Evolutionary conservation across 1,140 invertebrate species (phyloP).

Genomic region (Drosophila serrata): DNA sequence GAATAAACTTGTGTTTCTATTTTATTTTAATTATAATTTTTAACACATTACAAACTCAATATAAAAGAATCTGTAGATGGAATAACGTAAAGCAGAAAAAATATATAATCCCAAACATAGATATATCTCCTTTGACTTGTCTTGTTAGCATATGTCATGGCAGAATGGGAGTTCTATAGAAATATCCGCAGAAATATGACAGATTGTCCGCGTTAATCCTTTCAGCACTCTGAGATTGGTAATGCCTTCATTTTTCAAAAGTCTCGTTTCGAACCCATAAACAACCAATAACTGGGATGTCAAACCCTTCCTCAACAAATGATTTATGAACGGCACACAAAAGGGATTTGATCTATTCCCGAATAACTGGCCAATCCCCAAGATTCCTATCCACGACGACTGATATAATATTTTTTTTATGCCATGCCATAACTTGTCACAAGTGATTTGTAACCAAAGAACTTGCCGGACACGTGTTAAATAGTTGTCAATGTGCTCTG

Average conservation of each 20-base stretch:
- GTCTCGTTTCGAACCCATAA: constrained; percentile 17
- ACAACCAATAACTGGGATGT: constrained; percentile 39
- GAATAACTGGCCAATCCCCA: constrained; percentile 18
- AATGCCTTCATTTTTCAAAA: constrained; percentile 33
- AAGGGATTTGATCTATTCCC: constrained; percentile 34
- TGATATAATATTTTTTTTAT: constrained; percentile 46
- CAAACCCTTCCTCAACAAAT: constrained; percentile 31
- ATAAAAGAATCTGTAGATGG: neutral
- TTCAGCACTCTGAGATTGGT: constrained; percentile 18
- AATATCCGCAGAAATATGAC: constrained; percentile 16
- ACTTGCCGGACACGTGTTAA: constrained; percentile 51
- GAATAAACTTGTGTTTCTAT: neutral
- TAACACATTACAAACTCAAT: no score
- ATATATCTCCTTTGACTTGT: constrained; percentile 1
- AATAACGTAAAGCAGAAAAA: neutral
- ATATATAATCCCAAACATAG: neutral
- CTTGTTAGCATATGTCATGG: constrained; percentile 27
- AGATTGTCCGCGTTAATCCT: constrained; percentile 46
- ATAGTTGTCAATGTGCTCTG: constrained; percentile 48
- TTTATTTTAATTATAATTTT: neutral
- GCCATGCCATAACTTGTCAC: constrained; percentile 43
- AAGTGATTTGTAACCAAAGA: constrained; percentile 58
- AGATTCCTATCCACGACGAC: constrained; percentile 25
- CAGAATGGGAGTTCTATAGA: neutral
- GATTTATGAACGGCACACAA: constrained; percentile 30